These are phyloP conservation scores for Strix uralensis DNA, from an alignment of 2,113 vertebrate genomes.

Conservation along the genomic window DNA sequence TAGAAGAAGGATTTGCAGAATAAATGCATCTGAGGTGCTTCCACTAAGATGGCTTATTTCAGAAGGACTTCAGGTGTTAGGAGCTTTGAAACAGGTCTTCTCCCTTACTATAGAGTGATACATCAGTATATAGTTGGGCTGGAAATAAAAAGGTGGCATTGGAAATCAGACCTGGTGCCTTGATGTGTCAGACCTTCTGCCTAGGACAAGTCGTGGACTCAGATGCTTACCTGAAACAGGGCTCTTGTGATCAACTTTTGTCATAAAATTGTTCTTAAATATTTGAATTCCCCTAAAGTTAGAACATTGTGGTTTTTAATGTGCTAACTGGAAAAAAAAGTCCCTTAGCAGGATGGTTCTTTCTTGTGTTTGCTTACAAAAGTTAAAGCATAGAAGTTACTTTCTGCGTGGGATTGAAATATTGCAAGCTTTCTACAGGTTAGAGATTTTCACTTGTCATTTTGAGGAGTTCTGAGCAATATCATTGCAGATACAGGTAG, in stretches of 20 bases:
- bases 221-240: background rate
- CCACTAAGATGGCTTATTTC: background rate
- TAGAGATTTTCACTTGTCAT: background rate
- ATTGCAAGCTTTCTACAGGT: background rate
- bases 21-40: background rate
- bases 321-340: background rate
- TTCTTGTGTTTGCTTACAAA: background rate
- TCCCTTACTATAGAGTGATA: background rate
- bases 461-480: background rate
- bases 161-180: background rate
- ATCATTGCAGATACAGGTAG: background rate
- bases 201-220: background rate
- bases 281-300: background rate
- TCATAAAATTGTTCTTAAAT: background rate
- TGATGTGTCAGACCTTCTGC: background rate
- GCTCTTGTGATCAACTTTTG: background rate
- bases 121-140: background rate
- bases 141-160: background rate
- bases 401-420: background rate
- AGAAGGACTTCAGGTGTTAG: background rate
- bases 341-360: background rate
- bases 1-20: background rate
- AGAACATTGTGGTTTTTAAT: background rate
- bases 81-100: background rate
- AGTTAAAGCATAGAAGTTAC: background rate